A percentile compares a stretch with the other conserved stretches of the same genome.
phyloP scores from a whole-genome alignment of 30 jellyfish, hydroid and myxozoan species.

The Aurelia aurita region DNA sequence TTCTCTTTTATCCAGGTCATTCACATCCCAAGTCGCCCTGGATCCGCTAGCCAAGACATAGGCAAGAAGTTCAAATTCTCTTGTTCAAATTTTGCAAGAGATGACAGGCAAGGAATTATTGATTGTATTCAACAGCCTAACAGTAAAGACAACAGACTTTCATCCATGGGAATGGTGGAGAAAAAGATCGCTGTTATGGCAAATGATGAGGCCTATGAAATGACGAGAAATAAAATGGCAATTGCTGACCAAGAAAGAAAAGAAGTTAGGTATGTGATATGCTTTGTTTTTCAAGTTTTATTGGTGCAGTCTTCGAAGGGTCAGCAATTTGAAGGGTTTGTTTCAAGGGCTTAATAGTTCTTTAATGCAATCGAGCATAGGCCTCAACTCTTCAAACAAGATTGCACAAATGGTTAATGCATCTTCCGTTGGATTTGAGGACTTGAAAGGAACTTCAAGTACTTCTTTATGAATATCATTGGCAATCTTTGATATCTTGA shows the following conservation, averaged over 20 bases:
- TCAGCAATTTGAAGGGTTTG: too few species aligned
- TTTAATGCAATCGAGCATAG: too few species aligned
- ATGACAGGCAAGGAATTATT: constrained; percentile 82
- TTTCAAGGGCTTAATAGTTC: too few species aligned
- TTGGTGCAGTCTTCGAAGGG: too few species aligned
- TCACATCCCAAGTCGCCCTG: constrained; percentile 89
- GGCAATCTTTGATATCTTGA: too few species aligned
- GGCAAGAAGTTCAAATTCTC: constrained; percentile 86
- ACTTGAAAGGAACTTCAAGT: too few species aligned
- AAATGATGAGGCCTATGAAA: constrained; percentile 94
- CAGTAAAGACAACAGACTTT: constrained; percentile 31
- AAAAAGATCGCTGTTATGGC: constrained; percentile 84
- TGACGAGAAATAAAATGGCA: constrained; percentile 94
- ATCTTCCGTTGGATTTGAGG: too few species aligned
- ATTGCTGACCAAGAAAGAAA: constrained; percentile 98
- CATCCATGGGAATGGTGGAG: constrained; percentile 76
- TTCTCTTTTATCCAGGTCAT: constrained; percentile 48
- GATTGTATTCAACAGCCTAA: constrained; percentile 90
- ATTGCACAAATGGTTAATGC: too few species aligned
- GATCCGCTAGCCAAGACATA: constrained; percentile 86
- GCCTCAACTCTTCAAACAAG: too few species aligned
- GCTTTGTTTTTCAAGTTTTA: too few species aligned
- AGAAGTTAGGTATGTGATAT: constrained; percentile 81
- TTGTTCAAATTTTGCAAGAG: constrained; percentile 71
- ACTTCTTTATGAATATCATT: too few species aligned